Percentiles rank a stretch among this genome's conserved stretches.
Conservation (phyloP, 2,113 vertebrate genomes). For the Daubentonia madagascariensis region DNA sequence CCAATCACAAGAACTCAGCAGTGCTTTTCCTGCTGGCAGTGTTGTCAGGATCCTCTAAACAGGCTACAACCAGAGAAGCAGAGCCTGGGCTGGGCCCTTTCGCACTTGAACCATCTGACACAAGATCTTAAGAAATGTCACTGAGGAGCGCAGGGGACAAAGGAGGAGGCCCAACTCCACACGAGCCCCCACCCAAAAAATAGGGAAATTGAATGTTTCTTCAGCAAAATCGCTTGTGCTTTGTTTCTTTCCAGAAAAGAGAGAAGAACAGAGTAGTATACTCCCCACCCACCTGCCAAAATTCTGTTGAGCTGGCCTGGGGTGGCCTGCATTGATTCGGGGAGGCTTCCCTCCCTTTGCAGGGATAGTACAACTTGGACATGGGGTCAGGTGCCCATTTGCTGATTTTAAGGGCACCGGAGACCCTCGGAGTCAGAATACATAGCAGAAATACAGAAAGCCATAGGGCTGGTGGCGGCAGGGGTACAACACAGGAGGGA, state of each 20-base stretch:
- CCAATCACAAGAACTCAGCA: neutral
- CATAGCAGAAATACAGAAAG: neutral
- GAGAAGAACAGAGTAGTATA: neutral
- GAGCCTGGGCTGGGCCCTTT: neutral
- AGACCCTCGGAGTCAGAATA: neutral
- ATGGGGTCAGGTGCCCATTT: neutral
- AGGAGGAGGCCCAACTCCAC: neutral
- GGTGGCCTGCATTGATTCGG: fast-evolving
- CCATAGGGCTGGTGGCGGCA: neutral
- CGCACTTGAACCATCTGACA: neutral
- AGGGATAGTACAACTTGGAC: neutral
- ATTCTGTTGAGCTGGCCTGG: neutral
- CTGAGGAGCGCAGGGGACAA: neutral
- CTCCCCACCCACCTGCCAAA: neutral
- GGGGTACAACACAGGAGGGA: neutral
- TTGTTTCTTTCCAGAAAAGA: neutral
- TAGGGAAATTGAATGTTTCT: neutral
- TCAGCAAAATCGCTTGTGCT: neutral
- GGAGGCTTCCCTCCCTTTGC: neutral
- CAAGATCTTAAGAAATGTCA: neutral
- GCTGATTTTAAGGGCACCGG: neutral
- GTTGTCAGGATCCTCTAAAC: neutral
- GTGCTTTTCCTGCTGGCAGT: no score
- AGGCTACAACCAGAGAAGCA: neutral
- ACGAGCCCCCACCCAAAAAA: neutral